Evolutionary conservation across 1,140 invertebrate species (phyloP), one percentile per base, ranked within the genome.

Genomic region (Lordiphosa stackelbergi): DNA sequence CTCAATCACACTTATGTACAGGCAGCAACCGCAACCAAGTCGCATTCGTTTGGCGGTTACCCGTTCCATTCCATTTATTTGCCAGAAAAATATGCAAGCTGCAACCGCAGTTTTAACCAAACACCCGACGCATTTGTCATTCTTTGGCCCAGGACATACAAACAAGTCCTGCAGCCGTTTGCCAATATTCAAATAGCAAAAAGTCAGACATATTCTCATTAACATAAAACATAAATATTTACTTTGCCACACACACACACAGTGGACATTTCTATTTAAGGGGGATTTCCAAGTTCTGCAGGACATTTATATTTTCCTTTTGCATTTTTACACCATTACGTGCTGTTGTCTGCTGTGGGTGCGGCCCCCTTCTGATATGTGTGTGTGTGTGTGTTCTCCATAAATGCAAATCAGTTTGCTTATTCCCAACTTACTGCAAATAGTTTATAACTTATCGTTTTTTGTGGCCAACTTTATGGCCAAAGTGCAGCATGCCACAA

Each of bases 171-270:
- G 73, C 51, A 42, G 61, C 69, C 73, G 59, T 73, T 73, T 77
- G 72, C 74, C 69, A 75, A 81, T 85, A 85, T 81, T 81, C 81
- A 85, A 85, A 85, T 85, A 66, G 72, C 72, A 79, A 85, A 79
- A 75, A 85, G 75, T 85, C 71, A 85, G 78, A 85, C 81, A 81
- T 68, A 77, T 81, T 85, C 81, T 85, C 81, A 85, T 85, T 85
- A 85, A 85, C 81, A 85, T 85, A 85, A 85, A 85, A 85, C 81
- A 85, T 81, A 85, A 85, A 85, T 85, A 79, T 85, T 85, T 85
- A 73, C 81, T 85, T 84, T 81, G 73, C 41, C 36, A 48, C 61
- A 41, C 40, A 28, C 48, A 34, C 62, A 46, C 12, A 24, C 40
- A 28, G 43, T 69, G 60, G 60, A 79, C 57, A 61, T 59, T 75